Percentiles rank a stretch among this genome's conserved stretches.
These are phyloP conservation scores for Diplolepis rosae DNA, from an alignment of 2,888 invertebrate species.

Conservation along the genomic window DNA sequence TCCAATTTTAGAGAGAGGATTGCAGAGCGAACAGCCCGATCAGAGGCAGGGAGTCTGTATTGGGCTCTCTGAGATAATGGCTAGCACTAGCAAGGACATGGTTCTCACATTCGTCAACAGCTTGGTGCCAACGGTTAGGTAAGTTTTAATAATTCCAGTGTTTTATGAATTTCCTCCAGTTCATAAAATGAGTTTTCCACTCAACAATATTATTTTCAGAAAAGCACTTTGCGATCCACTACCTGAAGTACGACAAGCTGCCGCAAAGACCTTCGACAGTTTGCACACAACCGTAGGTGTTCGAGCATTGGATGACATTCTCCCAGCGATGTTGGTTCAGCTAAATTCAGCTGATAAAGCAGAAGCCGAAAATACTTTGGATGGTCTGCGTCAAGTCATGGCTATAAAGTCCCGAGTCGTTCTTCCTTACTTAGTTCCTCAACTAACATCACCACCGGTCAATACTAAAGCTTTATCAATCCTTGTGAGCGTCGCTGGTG, in stretches of 20 bases:
- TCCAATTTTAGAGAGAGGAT: conserved; percentile 94
- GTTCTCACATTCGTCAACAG: conserved; percentile 92
- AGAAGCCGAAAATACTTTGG: conserved; percentile 91
- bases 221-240: conserved; percentile 95
- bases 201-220: conserved; percentile 72
- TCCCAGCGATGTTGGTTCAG: conserved; percentile 91
- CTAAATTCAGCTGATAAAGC: conserved; percentile 86
- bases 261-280: conserved; percentile 97
- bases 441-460: conserved; percentile 90
- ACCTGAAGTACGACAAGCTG: conserved; percentile 93
- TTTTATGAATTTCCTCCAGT: neutral
- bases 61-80: conserved; percentile 98
- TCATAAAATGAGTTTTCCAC: no score
- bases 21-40: conserved; percentile 93
- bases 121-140: conserved; percentile 92
- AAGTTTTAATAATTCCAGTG: conserved; percentile 38
- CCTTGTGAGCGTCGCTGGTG: conserved; percentile 95
- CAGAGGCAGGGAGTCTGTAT: conserved; percentile 99
- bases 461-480: conserved; percentile 96
- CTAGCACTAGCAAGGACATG: conserved; percentile 95
- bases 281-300: conserved; percentile 95
- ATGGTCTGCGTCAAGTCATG: conserved; percentile 98
- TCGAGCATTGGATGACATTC: conserved; percentile 96
- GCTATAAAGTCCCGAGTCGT: conserved; percentile 96
- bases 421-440: conserved; percentile 95